Evolutionary conservation across 1,140 invertebrate genomes (phyloP).

Genomic region (Bradynema listronoti): DNA sequence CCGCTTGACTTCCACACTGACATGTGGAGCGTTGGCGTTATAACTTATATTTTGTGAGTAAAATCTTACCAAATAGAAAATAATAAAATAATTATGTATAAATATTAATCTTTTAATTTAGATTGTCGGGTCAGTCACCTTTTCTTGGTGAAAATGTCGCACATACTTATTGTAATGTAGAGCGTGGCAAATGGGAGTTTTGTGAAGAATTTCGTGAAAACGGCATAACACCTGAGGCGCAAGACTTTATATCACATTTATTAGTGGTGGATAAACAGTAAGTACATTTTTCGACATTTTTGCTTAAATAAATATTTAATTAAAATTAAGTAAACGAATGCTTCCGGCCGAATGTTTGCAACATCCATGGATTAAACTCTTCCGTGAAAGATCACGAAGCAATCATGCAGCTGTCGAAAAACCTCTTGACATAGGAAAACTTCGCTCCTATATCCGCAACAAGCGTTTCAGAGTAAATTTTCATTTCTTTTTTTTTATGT

Average conservation of each 20-base stretch:
- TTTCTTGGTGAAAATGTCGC: slow-evolving; percentile 64
- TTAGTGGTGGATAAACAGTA: slow-evolving; percentile 62
- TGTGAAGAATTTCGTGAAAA: slow-evolving; percentile 63
- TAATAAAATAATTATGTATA: not conserved
- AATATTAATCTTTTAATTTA: slow-evolving; percentile 2
- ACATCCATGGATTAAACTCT: slow-evolving; percentile 50
- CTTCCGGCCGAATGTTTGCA: slow-evolving; percentile 51
- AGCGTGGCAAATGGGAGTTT: slow-evolving; percentile 62
- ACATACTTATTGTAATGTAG: slow-evolving; percentile 64
- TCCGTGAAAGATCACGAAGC: slow-evolving; percentile 35
- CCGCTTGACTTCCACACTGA: slow-evolving; percentile 61
- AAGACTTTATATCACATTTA: slow-evolving; percentile 63
- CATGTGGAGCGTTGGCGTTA: slow-evolving; percentile 61
- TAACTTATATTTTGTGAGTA: slow-evolving; percentile 61
- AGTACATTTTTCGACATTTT: not conserved
- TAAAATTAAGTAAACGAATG: slow-evolving; percentile 51
- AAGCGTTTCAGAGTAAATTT: slow-evolving; percentile 50
- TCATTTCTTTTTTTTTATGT: too few species aligned
- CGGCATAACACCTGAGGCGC: slow-evolving; percentile 60
- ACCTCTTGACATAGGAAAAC: slow-evolving; percentile 41
- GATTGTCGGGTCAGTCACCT: slow-evolving; percentile 63
- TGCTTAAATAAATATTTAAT: slow-evolving; percentile 19
- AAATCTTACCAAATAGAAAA: too few species aligned
- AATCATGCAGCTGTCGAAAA: slow-evolving; percentile 20
- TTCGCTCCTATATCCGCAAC: slow-evolving; percentile 45